A percentile compares a stretch with the other conserved stretches of the same genome.
phyloP scores from a whole-genome alignment of 2,797 vertebrate species.

The Typhlichthys subterraneus region DNA sequence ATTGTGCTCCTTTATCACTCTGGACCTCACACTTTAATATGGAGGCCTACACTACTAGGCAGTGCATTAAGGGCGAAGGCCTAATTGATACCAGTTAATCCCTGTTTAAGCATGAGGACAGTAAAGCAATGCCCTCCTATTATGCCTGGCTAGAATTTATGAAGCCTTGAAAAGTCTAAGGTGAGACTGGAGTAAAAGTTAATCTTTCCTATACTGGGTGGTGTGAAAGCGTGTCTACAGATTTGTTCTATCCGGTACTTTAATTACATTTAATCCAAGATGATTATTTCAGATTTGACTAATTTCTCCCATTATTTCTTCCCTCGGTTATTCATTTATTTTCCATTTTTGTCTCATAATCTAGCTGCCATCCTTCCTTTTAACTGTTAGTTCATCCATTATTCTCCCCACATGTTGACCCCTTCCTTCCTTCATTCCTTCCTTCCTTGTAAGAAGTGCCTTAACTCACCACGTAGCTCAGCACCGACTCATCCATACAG shows the following conservation, averaged over 20 bases:
- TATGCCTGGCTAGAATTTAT: constrained; percentile 8
- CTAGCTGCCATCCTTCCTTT: not conserved
- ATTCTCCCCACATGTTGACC: not conserved
- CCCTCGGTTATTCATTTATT: not conserved
- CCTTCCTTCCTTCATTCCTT: not conserved
- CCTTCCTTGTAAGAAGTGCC: not conserved
- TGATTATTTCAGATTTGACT: not conserved
- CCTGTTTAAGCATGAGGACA: constrained; percentile 21
- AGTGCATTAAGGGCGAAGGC: constrained; percentile 24
- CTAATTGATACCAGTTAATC: constrained; percentile 44
- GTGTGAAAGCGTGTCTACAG: constrained; percentile 3
- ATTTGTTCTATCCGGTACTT: not conserved
- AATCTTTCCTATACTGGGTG: constrained; percentile 22
- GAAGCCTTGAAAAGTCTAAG: constrained; percentile 28
- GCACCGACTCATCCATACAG: not conserved
- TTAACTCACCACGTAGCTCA: constrained; percentile 4
- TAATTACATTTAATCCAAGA: not conserved
- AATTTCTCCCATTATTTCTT: not conserved
- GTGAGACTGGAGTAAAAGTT: constrained; percentile 24
- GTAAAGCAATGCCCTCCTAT: constrained; percentile 18
- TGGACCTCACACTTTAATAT: constrained; percentile 16
- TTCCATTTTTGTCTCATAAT: not conserved
- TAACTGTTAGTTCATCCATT: not conserved
- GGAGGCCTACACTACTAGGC: not conserved
- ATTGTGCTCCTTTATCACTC: not conserved